Conservation (phyloP, 2,888 invertebrate species). For the Onchidella celtica region DNA sequence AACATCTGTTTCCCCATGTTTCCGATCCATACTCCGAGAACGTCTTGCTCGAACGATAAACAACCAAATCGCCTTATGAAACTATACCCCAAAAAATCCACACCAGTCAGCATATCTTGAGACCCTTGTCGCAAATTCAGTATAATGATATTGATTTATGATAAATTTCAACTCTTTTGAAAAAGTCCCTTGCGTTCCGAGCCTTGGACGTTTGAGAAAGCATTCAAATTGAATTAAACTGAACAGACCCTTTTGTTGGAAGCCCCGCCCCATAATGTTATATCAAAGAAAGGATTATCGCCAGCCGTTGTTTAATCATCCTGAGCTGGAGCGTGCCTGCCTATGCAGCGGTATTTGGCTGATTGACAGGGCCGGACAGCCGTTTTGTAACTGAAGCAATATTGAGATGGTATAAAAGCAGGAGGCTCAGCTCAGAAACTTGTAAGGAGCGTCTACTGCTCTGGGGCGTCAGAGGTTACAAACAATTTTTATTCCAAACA, state of each 20-base stretch:
- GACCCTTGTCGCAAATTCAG: neutral
- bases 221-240: neutral
- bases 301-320: neutral
- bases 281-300: slow-evolving; percentile 5
- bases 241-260: neutral
- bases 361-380: neutral
- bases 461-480: too few relatives aligned
- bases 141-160: slow-evolving; percentile 1
- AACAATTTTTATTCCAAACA: too few relatives aligned
- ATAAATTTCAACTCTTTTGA: neutral
- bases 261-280: neutral
- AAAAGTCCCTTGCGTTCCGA: neutral
- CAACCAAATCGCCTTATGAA: neutral
- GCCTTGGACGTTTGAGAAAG: too few relatives aligned
- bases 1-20: neutral
- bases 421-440: neutral
- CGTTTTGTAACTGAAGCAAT: neutral
- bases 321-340: neutral
- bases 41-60: neutral
- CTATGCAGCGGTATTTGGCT: neutral
- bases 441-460: neutral
- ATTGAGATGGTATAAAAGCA: neutral
- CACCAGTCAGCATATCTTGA: slow-evolving; percentile 1
- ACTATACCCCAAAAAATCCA: neutral
- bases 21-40: neutral